A percentile compares a stretch with the other conserved stretches of the same genome.
These are phyloP conservation scores for Hypselothyrea guttata DNA, from an alignment of 2,888 invertebrate species.

Conservation along the genomic window DNA sequence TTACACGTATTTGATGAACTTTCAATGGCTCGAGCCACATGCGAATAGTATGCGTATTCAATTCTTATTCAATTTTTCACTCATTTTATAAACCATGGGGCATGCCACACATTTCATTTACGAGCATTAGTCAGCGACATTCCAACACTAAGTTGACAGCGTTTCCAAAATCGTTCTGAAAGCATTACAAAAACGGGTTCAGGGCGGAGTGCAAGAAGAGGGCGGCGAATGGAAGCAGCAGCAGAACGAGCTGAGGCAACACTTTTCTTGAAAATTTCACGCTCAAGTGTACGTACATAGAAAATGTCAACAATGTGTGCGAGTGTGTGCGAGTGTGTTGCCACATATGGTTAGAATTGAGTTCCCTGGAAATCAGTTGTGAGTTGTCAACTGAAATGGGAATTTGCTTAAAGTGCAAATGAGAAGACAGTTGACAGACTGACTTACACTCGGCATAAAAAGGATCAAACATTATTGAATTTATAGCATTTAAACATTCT, in stretches of 20 bases:
- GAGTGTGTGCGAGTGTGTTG: conserved; percentile 17
- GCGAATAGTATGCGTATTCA: neutral
- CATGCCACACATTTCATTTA: conserved; percentile 22
- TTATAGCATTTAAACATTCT: no score
- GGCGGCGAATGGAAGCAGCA: neutral
- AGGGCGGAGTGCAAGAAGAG: neutral
- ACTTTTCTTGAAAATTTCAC: conserved; percentile 48
- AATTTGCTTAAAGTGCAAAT: conserved; percentile 56
- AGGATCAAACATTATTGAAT: no score
- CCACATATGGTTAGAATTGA: conserved; percentile 42
- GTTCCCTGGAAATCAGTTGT: conserved; percentile 46
- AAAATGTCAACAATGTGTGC: conserved; percentile 21
- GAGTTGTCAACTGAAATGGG: conserved; percentile 39
- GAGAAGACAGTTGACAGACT: conserved; percentile 30
- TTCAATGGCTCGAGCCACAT: conserved; percentile 7
- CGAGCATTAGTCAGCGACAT: conserved; percentile 41
- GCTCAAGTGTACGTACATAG: conserved; percentile 18
- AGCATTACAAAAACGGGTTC: conserved; percentile 21
- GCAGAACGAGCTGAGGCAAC: neutral
- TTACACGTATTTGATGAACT: neutral
- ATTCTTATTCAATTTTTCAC: neutral
- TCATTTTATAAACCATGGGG: conserved; percentile 8
- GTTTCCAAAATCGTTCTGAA: conserved; percentile 27
- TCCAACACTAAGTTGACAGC: conserved; percentile 52
- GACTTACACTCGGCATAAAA: conserved; percentile 22